A percentile compares a stretch with the other conserved stretches of the same genome.
These are phyloP conservation scores for Chloropsis cyanopogon DNA, from an alignment of 2,113 vertebrate species.

Conservation along the genomic window DNA sequence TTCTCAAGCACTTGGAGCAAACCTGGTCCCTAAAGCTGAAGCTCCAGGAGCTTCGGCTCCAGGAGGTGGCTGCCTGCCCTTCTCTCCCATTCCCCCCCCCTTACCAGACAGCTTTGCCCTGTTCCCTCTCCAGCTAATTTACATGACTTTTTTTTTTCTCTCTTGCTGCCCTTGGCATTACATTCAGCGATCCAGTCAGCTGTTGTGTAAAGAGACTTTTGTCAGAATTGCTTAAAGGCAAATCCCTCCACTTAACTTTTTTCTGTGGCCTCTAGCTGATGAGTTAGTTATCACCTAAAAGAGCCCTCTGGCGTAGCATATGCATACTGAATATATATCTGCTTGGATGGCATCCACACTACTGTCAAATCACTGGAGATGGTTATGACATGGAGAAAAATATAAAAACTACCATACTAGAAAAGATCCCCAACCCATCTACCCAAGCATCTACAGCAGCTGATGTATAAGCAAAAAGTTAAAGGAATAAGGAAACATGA, in stretches of 20 bases:
- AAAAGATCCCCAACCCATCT: neutral
- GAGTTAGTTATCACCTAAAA: constrained; percentile 56
- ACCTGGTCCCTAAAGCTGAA: neutral
- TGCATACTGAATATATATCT: neutral
- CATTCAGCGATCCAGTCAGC: constrained; percentile 21
- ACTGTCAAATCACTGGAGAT: constrained; percentile 20
- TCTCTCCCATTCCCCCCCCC: neutral
- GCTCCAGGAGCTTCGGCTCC: neutral
- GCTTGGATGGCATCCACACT: neutral
- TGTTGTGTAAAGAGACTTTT: constrained; percentile 32
- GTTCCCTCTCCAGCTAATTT: constrained; percentile 48
- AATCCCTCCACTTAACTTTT: constrained; percentile 44
- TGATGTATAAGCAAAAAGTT: neutral
- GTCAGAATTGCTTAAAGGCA: constrained; percentile 48
- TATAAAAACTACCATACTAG: neutral
- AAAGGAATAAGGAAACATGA: neutral
- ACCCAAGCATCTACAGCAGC: neutral
- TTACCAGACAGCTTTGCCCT: constrained; percentile 27
- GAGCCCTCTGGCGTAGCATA: constrained; percentile 32
- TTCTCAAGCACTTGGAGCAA: neutral
- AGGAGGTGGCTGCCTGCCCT: constrained; percentile 18
- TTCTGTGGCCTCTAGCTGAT: constrained; percentile 32
- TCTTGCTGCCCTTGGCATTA: constrained; percentile 35
- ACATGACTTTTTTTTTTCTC: constrained; percentile 1
- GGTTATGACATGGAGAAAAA: neutral